Evolutionary conservation across 2,888 invertebrate species (phyloP).

Genomic region (Patella caerulea): DNA sequence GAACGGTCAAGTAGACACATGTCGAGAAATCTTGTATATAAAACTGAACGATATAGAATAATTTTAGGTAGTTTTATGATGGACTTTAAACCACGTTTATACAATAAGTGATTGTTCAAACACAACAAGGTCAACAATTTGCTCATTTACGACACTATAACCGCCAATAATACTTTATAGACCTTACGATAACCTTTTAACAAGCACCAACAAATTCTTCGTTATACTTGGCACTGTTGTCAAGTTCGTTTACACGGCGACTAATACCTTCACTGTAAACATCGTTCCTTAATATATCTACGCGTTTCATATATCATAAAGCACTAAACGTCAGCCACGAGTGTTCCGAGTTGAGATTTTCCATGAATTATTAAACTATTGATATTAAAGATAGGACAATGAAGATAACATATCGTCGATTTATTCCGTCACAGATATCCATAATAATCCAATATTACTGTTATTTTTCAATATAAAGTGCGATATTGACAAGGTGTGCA

Average conservation of each 20-base stretch:
- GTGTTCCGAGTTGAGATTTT: background rate
- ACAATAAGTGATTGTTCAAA: slow-evolving; percentile 12
- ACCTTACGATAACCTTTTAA: slow-evolving; percentile 7
- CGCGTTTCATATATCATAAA: background rate
- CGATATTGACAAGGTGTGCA: background rate
- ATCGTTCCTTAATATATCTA: background rate
- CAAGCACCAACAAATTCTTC: slow-evolving; percentile 11
- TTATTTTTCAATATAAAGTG: too few relatives aligned
- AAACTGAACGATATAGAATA: too few relatives aligned
- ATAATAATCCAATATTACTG: too few relatives aligned
- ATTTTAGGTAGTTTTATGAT: background rate
- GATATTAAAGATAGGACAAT: background rate
- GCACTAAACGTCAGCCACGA: background rate
- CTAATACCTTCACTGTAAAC: background rate
- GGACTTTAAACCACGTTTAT: background rate
- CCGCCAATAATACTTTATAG: background rate
- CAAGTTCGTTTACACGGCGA: background rate
- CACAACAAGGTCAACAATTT: slow-evolving; percentile 7
- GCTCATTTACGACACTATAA: background rate
- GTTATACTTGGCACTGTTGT: background rate
- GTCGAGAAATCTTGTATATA: too few relatives aligned
- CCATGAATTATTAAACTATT: slow-evolving; percentile 2
- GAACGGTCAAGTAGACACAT: too few relatives aligned
- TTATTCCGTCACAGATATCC: too few relatives aligned
- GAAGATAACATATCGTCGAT: background rate